Conservation (phyloP, 2,888 invertebrate genomes). For the Heteromurus nitidus region DNA sequence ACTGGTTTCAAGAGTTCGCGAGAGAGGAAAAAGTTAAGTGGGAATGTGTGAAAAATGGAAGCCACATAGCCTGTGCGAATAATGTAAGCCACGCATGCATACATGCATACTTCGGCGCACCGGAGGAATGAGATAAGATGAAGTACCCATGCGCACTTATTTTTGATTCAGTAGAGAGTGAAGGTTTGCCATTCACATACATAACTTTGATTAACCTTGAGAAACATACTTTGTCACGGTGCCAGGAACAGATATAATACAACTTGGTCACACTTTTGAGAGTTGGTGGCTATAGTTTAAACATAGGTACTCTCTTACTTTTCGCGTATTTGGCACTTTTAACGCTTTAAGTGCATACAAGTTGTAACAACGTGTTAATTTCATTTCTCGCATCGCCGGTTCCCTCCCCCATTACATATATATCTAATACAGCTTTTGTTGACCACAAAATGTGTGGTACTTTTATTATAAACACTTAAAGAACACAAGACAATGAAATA, state of each 20-base stretch:
- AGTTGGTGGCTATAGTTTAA: conserved; percentile 8
- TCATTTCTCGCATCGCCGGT: conserved; percentile 3
- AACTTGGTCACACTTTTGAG: conserved; percentile 39
- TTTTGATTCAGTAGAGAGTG: conserved; percentile 34
- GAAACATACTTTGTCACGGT: conserved; percentile 50
- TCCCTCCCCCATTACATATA: background rate
- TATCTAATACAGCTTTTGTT: too few species aligned
- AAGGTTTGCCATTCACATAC: conserved; percentile 39
- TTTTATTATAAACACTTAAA: too few species aligned
- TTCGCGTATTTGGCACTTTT: too few species aligned
- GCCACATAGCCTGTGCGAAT: too few species aligned
- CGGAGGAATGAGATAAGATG: too few species aligned
- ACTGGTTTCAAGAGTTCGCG: too few species aligned
- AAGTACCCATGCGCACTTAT: background rate
- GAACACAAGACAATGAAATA: too few species aligned
- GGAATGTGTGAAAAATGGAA: too few species aligned
- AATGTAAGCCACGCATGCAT: too few species aligned
- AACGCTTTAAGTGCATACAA: background rate
- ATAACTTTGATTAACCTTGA: conserved; percentile 41
- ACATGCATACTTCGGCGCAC: too few species aligned
- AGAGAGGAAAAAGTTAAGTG: too few species aligned
- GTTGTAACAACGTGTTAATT: conserved; percentile 1
- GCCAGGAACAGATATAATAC: conserved; percentile 48
- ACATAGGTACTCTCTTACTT: background rate
- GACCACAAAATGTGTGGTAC: too few species aligned